Evolutionary conservation across 2,888 invertebrate genomes (phyloP).

Genomic region (Leptopilina syphax): DNA sequence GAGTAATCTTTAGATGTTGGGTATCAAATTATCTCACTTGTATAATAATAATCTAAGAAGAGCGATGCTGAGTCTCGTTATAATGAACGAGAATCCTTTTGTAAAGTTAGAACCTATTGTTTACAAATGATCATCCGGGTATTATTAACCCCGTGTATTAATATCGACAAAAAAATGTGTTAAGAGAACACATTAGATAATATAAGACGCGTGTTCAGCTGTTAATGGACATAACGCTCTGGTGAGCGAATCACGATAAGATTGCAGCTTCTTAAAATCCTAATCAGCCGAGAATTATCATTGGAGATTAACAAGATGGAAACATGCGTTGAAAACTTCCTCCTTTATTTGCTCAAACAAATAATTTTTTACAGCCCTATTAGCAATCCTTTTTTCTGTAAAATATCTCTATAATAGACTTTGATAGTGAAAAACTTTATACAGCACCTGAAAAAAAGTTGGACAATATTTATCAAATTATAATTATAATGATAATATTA

Average conservation of each 20-base stretch:
- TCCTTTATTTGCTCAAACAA: neutral
- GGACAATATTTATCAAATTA: too few relatives aligned
- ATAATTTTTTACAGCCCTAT: neutral
- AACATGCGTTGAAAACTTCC: slow-evolving; percentile 1
- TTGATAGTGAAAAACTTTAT: neutral
- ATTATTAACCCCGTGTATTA: slow-evolving; percentile 53
- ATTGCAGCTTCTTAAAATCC: slow-evolving; percentile 44
- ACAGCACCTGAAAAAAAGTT: too few relatives aligned
- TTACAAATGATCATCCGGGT: slow-evolving; percentile 41
- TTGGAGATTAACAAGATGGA: neutral
- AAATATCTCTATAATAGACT: too few relatives aligned
- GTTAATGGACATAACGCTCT: slow-evolving; percentile 56
- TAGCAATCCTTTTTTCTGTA: neutral
- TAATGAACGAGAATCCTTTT: slow-evolving; percentile 42
- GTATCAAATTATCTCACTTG: slow-evolving; percentile 8
- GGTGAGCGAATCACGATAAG: slow-evolving; percentile 56
- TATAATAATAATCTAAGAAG: slow-evolving; percentile 12
- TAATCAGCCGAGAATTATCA: slow-evolving; percentile 11
- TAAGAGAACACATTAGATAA: slow-evolving; percentile 56
- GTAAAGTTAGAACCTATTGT: slow-evolving; percentile 50
- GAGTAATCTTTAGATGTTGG: neutral
- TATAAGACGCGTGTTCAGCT: slow-evolving; percentile 56
- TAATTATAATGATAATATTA: too few relatives aligned
- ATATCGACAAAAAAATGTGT: slow-evolving; percentile 51
- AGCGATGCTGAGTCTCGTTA: slow-evolving; percentile 46